These are phyloP conservation scores for Torymus aiolomorphi DNA, from an alignment of 2,888 invertebrate genomes.

Conservation along the genomic window DNA sequence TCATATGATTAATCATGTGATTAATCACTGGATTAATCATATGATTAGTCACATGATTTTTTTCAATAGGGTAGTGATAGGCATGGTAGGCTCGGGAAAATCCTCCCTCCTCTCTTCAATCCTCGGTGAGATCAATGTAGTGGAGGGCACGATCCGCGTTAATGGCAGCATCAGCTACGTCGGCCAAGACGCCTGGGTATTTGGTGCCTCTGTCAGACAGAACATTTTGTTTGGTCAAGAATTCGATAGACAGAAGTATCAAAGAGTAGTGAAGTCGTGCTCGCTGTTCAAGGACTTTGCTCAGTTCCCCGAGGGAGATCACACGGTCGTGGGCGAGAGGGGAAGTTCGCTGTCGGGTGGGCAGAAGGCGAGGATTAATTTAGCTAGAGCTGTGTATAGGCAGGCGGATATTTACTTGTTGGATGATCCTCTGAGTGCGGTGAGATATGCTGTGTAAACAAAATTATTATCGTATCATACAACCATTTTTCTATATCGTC, in stretches of 20 bases:
- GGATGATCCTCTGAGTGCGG: conserved; percentile 89
- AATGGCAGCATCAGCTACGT: conserved; percentile 85
- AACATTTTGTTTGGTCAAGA: conserved; percentile 89
- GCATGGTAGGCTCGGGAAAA: conserved; percentile 87
- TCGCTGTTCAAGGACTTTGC: conserved; percentile 76
- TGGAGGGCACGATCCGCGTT: conserved; percentile 80
- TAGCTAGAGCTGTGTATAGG: conserved; percentile 84
- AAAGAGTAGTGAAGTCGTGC: conserved; percentile 74
- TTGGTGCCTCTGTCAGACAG: conserved; percentile 87
- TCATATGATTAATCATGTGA: too few relatives aligned
- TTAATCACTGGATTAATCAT: too few relatives aligned
- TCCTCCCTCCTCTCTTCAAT: conserved; percentile 83
- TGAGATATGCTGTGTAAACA: conserved; percentile 53
- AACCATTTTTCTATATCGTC: too few relatives aligned
- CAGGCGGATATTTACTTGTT: conserved; percentile 88
- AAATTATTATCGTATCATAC: too few relatives aligned
- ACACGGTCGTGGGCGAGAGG: conserved; percentile 84
- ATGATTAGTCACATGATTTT: too few relatives aligned
- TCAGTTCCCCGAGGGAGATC: conserved; percentile 83
- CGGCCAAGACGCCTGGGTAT: conserved; percentile 91
- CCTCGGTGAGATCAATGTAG: conserved; percentile 83
- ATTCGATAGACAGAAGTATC: conserved; percentile 80
- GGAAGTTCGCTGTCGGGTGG: conserved; percentile 86
- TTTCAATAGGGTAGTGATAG: too few relatives aligned
- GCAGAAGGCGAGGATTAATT: conserved; percentile 86